Evolutionary conservation across 92 coral and sea anemone species (phyloP).

Genomic region (Porites cylindrica): DNA sequence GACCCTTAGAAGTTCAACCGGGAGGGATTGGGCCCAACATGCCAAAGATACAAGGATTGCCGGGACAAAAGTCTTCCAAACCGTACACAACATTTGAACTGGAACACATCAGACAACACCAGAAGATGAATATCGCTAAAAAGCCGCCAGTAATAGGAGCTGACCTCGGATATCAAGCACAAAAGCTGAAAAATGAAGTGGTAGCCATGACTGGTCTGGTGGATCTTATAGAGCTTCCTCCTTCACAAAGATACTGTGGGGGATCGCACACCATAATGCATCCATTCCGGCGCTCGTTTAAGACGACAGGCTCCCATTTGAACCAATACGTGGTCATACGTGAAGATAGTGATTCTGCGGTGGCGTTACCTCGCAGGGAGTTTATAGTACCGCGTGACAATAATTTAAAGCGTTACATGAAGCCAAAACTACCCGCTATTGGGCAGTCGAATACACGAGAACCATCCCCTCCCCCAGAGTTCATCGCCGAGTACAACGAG

Average conservation of each 20-base stretch:
- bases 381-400: constrained; percentile 91
- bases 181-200: constrained; percentile 83
- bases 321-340: constrained; percentile 91
- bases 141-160: constrained; percentile 85
- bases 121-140: constrained; percentile 75
- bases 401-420: constrained; percentile 69
- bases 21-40: constrained; percentile 60
- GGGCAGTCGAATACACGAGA: constrained; percentile 67
- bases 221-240: constrained; percentile 86
- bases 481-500: constrained; percentile 61
- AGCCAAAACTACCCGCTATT: constrained; percentile 85
- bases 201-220: constrained; percentile 90
- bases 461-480: constrained; percentile 79
- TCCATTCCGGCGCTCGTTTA: constrained; percentile 87
- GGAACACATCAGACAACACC: constrained; percentile 95
- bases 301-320: constrained; percentile 83
- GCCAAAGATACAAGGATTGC: constrained; percentile 88
- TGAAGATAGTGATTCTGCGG: constrained; percentile 82
- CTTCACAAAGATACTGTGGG: constrained; percentile 96
- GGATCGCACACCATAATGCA: constrained; percentile 98
- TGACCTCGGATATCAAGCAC: constrained; percentile 89
- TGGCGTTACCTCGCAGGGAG: constrained; percentile 86
- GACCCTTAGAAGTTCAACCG: constrained; percentile 84
- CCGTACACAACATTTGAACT: constrained; percentile 95
- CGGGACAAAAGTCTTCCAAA: constrained; percentile 83